Conservation (phyloP, 2,888 invertebrate genomes). For the Eucera pruinosa region DNA sequence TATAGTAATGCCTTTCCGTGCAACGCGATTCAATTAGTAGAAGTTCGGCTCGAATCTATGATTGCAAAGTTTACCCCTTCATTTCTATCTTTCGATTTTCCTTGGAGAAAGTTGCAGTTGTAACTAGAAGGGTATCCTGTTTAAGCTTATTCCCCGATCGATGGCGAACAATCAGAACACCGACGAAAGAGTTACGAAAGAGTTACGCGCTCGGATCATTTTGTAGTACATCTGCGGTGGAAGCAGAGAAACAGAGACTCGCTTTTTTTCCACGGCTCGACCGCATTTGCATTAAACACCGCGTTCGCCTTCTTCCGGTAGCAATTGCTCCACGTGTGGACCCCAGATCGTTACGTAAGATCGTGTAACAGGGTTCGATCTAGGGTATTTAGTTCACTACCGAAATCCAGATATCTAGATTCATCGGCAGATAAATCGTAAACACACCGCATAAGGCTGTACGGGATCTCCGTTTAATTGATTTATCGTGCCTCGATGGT, state of each 20-base stretch:
- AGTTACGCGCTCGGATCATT: neutral
- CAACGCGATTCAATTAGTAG: too few species aligned
- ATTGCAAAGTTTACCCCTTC: neutral
- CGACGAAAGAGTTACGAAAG: slow-evolving; percentile 16
- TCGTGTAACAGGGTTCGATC: neutral
- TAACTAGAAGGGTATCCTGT: neutral
- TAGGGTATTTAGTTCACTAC: slow-evolving; percentile 1
- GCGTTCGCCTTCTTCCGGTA: slow-evolving; percentile 50
- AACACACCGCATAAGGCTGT: slow-evolving; percentile 7
- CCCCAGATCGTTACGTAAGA: slow-evolving; percentile 35
- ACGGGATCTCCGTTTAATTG: slow-evolving; percentile 26
- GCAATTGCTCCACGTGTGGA: slow-evolving; percentile 4
- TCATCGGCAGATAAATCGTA: slow-evolving; percentile 25
- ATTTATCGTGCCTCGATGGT: slow-evolving; percentile 32
- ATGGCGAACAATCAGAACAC: neutral
- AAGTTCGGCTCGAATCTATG: too few species aligned
- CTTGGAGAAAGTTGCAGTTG: slow-evolving; percentile 5
- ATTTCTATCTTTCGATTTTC: neutral
- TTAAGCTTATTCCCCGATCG: neutral
- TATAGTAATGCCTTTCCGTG: too few species aligned
- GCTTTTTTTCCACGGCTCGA: slow-evolving; percentile 8
- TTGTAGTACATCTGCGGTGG: neutral
- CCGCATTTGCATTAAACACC: slow-evolving; percentile 48
- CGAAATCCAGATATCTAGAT: slow-evolving; percentile 44
- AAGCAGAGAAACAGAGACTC: neutral